These are phyloP conservation scores for Silurus glanis DNA, from an alignment of 2,113 vertebrate species.

Conservation along the genomic window DNA sequence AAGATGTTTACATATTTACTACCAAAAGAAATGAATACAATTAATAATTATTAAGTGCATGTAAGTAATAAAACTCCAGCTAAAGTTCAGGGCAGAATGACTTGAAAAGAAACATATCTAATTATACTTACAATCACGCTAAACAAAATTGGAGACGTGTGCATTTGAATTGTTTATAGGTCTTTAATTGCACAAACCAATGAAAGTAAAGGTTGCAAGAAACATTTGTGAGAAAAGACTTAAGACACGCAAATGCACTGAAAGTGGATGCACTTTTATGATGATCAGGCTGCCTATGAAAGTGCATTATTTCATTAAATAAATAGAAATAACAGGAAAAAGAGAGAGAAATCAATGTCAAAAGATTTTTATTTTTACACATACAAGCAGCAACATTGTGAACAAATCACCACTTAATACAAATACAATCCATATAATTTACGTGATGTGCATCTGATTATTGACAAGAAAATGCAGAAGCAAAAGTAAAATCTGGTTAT, in stretches of 20 bases:
- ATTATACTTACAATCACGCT: conserved; percentile 18
- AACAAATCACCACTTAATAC: too few species aligned
- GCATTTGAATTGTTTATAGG: too few species aligned
- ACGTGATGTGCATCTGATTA: neutral
- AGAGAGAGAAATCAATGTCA: neutral
- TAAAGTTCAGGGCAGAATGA: conserved; percentile 44
- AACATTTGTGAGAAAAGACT: neutral
- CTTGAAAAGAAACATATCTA: conserved; percentile 21
- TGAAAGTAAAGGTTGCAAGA: neutral
- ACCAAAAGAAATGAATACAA: conserved; percentile 27
- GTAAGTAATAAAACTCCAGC: conserved; percentile 37
- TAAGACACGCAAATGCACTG: neutral
- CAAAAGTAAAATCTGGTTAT: neutral
- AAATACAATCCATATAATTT: too few species aligned
- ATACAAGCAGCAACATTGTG: too few species aligned
- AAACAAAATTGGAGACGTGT: neutral
- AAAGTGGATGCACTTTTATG: neutral
- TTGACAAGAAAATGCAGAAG: neutral
- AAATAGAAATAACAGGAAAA: neutral
- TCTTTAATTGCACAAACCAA: neutral
- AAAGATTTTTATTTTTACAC: too few species aligned
- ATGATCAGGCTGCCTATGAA: neutral
- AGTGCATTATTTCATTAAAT: neutral
- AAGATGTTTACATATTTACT: conserved; percentile 19
- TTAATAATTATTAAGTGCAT: conserved; percentile 38